Base-by-base conservation (phyloP, 2,888 invertebrate genomes). In the Nasonia oneida region DNA sequence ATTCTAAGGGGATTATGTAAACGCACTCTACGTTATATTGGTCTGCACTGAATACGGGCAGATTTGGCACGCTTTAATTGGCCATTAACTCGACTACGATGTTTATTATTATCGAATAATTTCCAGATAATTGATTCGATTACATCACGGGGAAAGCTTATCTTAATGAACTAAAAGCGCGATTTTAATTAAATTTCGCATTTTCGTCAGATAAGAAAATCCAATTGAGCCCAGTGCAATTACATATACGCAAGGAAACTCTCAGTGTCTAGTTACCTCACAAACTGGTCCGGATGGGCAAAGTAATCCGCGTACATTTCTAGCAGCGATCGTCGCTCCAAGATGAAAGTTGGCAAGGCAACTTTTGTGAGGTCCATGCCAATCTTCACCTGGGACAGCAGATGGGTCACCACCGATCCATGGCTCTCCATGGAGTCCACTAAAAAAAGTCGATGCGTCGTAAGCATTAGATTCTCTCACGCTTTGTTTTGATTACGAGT, bases 261-360 rank as follows among this genome's bases (percentile, higher is more conserved):
- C 57, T 18, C 15, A 33, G 1, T 6, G 93, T 57, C 82, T 93
- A 2, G 12, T 47, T 94, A 98, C 98, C 95, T 97, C 88, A 97
- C 95, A 94, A 99, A 99, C 91, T 99, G 96, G 94, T 99, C 99
- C 0, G 99, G 99, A 95, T 99, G 99, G 15, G 99, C 99, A 94
- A 99, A 99, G 93, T 99, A 99, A 94, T 99, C 99, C 77, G 99
- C 99, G 94, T 99, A 99, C 99, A 99, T 99, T 94, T 99, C 99
- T 75, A 99, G 95, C 64, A 99, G 95, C 0, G 99, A 99, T 87
- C 99, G 96, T 93, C 98, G 96, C 93, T 99, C 99, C 90, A 99
- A 94, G 90, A 99, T 99, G 93, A 99, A 99, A 42, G 99, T 99
- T 37, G 99, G 99, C 88, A 99, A 95, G 81, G 99, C 99, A 87